Base-by-base conservation (phyloP, 2,113 vertebrate species). In the Paraplagusia blochii region DNA sequence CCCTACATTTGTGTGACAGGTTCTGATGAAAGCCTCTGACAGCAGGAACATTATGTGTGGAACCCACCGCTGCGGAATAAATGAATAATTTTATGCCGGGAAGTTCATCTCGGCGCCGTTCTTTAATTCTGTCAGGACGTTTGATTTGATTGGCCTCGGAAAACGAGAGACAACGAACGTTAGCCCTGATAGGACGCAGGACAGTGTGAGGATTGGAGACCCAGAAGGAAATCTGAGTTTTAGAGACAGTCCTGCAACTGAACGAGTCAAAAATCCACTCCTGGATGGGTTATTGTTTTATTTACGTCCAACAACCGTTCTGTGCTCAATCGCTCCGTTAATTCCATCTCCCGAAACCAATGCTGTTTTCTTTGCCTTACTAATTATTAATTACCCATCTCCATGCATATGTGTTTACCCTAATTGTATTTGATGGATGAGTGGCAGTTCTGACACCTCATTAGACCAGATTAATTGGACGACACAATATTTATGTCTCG, bases 401-500 rank as follows among this genome's bases (percentile, higher is more conserved):
- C 80, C 84, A 87, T 85, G 84, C 84, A 85, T 88, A 83, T 88
- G 85, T 88, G 87, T 89, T 89, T 89, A 81, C 85, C 82, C 89
- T 90, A 95, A 95, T 95, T 95, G 94, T 92, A 92, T 93, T 92
- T 95, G 94, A 95, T 95, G 92, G 94, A 95, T 95, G 94, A 95
- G 88, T 94, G 94, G 93, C 94, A 95, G 91, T 88, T 90, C 89
- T 94, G 94, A 95, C 94, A 95, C 92, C 92, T 90, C 92, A 94
- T 95, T 95, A 92, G 84, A 88, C 71, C 92, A 93, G 92, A 95
- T 95, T 93, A 95, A 95, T 95, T 94, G 94, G 93, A 95, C 87
- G 92, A 95, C 94, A 95, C 94, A 95, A 95, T 95, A 95, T 95
- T 95, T 95, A 95, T 93, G 92, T 95, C 92, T 92, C 71, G 81